Evolutionary conservation across 2,888 invertebrate genomes (phyloP), one percentile per base, ranked within the genome.

Genomic region (Cremastinae sp.): DNA sequence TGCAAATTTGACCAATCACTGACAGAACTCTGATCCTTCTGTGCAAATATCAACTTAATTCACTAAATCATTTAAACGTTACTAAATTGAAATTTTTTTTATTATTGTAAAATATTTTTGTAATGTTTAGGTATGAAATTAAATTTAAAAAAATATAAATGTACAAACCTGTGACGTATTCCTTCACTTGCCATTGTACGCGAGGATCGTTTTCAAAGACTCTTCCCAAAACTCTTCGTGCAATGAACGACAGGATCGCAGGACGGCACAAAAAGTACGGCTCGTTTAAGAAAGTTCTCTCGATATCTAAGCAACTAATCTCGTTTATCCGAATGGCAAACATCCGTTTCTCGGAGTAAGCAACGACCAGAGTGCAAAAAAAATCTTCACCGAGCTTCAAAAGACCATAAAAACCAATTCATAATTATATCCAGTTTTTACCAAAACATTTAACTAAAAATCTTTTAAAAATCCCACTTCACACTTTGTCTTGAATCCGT

Each of bases 181-280:
- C 77, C 83, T 84, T 88, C 87, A 85, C 83, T 85, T 82, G 86
- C 87, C 88, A 88, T 88, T 80, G 85, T 86, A 85, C 80, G 79
- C 41, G 68, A 61, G 51, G 74, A 71, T 79, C 35, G 71, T 58
- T 51, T 14, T 45, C 58, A 43, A 55, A 47, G 18, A 64, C 20
- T 47, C 68, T 22, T 51, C 56, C 53, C 62, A 78, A 51, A 43
- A 53, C n/a, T 45, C 51, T 12, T 37, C 39, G 28, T 2, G 28
- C 20, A 18, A 65, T 14, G 14, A 41, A 59, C 49, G 43, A 37
- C 49, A 41, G 43, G 8, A 51, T 18, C 49, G 7, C 49, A 28
- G 2, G 28, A 28, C 28, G 28, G 28, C 28, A 28, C 28, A 5
- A 28, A 28, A 28, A 2, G 28, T 2, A 28, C 5, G 55, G 64